A percentile compares a stretch with the other conserved stretches of the same genome.
phyloP scores from a whole-genome alignment of 2,888 invertebrate genomes.

The Tromatobia lineatoria region DNA sequence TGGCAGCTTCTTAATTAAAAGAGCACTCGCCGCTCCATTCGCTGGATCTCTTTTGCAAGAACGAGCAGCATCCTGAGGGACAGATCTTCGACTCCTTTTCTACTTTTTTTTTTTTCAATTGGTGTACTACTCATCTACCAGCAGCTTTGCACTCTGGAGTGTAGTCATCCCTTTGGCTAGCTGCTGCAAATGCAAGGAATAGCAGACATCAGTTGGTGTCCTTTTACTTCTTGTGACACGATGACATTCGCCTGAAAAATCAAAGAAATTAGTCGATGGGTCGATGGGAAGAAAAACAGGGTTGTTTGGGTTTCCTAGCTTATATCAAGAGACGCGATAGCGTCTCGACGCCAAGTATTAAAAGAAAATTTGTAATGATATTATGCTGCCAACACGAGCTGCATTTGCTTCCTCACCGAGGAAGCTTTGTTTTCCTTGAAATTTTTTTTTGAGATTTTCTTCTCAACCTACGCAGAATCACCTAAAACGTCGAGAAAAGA shows the following conservation, averaged over 20 bases:
- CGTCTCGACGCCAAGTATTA: too few species aligned
- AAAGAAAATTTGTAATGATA: too few species aligned
- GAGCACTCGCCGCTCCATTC: constrained; percentile 61
- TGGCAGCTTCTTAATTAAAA: constrained; percentile 71
- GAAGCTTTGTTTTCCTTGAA: too few species aligned
- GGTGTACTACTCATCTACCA: constrained; percentile 21
- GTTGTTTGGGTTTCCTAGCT: too few species aligned
- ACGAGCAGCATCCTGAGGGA: constrained; percentile 44
- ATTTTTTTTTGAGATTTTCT: too few species aligned
- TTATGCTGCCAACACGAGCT: too few species aligned
- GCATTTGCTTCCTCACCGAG: too few species aligned
- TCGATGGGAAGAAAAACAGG: too few species aligned
- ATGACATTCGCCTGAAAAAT: constrained; percentile 6
- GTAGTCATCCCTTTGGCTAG: constrained; percentile 40
- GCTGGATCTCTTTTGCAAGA: constrained; percentile 51
- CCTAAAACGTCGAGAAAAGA: too few species aligned
- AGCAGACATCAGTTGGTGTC: constrained; percentile 18
- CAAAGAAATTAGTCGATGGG: neutral
- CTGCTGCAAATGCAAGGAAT: neutral
- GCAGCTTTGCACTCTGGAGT: constrained; percentile 23
- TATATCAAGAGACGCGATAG: too few species aligned
- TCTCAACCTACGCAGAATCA: too few species aligned
- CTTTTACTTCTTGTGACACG: constrained; percentile 26
- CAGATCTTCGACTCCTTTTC: constrained; percentile 43
- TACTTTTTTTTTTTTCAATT: constrained; percentile 6